These are phyloP conservation scores for Astropecten irregularis DNA, from an alignment of 53 echinoderm and acorn worm species.

Conservation along the genomic window DNA sequence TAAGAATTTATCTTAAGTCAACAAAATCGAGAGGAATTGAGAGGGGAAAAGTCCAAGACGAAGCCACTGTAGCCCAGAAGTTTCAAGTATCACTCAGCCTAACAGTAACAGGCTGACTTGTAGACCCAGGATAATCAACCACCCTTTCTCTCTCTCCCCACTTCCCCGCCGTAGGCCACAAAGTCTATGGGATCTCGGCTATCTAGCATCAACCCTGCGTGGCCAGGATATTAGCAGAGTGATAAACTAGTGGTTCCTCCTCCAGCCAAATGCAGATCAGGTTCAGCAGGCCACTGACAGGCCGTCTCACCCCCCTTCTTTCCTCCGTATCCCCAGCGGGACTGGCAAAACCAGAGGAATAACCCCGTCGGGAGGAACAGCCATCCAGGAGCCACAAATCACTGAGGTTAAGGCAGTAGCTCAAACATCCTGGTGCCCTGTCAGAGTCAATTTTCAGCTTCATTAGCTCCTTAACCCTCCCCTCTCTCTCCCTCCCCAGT, in stretches of 20 bases:
- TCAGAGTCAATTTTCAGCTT: conserved; percentile 37
- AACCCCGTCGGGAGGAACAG: not conserved
- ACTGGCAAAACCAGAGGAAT: not conserved
- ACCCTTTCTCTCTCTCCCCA: not conserved
- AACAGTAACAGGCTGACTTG: too few species aligned
- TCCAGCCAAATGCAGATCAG: not conserved
- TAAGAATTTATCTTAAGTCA: too few species aligned
- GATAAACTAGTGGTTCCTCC: conserved; percentile 37
- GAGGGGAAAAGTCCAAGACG: too few species aligned
- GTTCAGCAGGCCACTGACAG: conserved; percentile 8
- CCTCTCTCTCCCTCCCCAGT: not conserved
- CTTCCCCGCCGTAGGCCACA: not conserved
- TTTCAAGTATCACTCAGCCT: too few species aligned
- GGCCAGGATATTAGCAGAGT: conserved; percentile 30
- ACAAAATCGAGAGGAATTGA: too few species aligned
- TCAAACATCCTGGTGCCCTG: conserved; percentile 17
- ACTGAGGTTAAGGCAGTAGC: not conserved
- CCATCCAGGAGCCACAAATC: not conserved
- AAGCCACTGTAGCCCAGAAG: too few species aligned
- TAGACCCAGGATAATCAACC: too few species aligned
- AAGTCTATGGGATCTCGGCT: conserved; percentile 24
- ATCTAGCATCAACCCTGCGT: conserved; percentile 3
- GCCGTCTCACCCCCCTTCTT: not conserved
- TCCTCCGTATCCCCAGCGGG: not conserved
- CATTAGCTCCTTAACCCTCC: not conserved